Evolutionary conservation across 2,113 vertebrate species (phyloP), one percentile per base, ranked within the genome.

Genomic region (Barbus barbus): DNA sequence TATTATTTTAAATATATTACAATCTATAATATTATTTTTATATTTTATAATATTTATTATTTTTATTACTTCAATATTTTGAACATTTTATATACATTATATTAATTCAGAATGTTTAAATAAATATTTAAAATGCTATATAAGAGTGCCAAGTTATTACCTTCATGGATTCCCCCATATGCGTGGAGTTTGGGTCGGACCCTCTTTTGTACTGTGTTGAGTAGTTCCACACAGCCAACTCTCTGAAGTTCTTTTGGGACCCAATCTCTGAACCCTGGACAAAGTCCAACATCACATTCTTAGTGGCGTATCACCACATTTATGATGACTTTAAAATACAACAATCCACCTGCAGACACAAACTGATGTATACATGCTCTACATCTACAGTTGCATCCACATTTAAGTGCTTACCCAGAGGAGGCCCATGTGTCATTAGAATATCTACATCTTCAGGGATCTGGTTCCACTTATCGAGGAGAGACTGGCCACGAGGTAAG

Each of bases 381-480:
- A 14, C 67, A 61, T 60, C 58, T 79, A 81, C 67, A 60, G 12
- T 65, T 51, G 24, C 51, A 44, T 41, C 22, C 20, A 9, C 44
- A 28, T 65, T 69, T 69, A 61, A 22, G 3, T 33, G 28, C 78
- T 96, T 94, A 97, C 96, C 96, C 85, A 97, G 93, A 63, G 96
- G 96, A 94, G 96, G 96, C 87, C 96, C 95, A 2, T 97, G 96
- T 77, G 96, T 97, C 96, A 97, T 96, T 91, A 97, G 95, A 83
- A 97, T 95, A 93, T 97, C 96, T 85, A 96, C 94, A 91, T 96
- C 96, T 89, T 97, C 96, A 0, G 96, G 96, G 90, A 97, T 95
- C 90, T 96, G 96, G 92, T 97, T 96, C 96, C 96, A 97, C 91
- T 97, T 97, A 95, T 97, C 96, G 93, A 97, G 92, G 90, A 97